Evolutionary conservation across 1,140 invertebrate species (phyloP).

Genomic region (Diorhabda elongata): DNA sequence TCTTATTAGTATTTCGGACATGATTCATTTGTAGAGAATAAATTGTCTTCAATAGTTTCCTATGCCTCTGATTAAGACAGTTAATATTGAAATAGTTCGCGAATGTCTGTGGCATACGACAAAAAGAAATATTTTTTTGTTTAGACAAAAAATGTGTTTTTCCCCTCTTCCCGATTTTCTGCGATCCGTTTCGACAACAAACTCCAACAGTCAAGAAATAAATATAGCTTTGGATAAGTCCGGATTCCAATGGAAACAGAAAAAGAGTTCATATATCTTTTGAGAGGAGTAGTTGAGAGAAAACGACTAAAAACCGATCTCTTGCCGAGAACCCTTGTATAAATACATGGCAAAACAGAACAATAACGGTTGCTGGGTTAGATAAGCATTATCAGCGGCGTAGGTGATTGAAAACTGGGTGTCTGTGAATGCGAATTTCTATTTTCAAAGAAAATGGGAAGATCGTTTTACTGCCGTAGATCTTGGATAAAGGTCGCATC

Average conservation of each 20-base stretch:
- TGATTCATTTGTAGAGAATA: too few relatives aligned
- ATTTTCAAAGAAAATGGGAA: neutral
- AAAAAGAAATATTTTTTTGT: neutral
- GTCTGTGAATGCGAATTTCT: conserved; percentile 3
- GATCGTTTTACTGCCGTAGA: neutral
- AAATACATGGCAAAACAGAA: conserved; percentile 39
- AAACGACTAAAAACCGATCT: conserved; percentile 35
- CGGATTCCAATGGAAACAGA: conserved; percentile 20
- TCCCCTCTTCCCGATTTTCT: neutral
- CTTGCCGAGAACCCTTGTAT: conserved; percentile 29
- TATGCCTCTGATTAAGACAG: neutral
- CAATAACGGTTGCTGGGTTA: conserved; percentile 25
- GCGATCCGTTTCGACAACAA: neutral
- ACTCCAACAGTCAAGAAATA: neutral
- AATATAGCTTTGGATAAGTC: conserved; percentile 4
- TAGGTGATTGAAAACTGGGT: conserved; percentile 18
- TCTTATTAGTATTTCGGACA: too few relatives aligned
- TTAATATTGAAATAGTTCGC: neutral
- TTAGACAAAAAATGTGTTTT: neutral
- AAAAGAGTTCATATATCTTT: conserved; percentile 34
- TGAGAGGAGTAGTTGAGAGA: conserved; percentile 27
- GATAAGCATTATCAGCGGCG: conserved; percentile 13
- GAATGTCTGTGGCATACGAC: neutral
- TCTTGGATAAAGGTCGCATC: neutral
- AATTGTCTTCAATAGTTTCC: neutral